Evolutionary conservation across 2,888 invertebrate genomes (phyloP), one percentile per base, ranked within the genome.

Genomic region (Laothoe populi): DNA sequence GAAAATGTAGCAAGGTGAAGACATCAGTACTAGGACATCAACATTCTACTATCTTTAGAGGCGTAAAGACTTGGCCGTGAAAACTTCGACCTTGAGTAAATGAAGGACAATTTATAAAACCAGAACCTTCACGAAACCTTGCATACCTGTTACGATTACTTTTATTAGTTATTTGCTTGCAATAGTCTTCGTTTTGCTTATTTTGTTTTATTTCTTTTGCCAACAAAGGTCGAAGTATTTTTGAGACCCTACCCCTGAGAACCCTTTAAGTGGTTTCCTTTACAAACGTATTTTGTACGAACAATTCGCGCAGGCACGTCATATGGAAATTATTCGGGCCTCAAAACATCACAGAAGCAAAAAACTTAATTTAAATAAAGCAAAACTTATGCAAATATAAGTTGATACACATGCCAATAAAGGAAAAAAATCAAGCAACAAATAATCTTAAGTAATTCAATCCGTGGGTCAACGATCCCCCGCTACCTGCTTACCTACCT

Each of bases 231-330:
- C 66, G 70, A 53, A 65, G 68, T 74, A 61, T 64, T 67, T 67
- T 49, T 62, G 64, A 67, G 65, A 64, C 70, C 68, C 16, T 49
- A 67, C 71, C 68, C 67, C 64, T 63, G 64, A 68, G 67, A 64
- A 65, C 58, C 63, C 67, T 65, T 70, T 65, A 67, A 71, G 67
- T 63, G 62, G 70, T 70, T 77, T 70, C 62, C 66, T 66, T 66
- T 67, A 68, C 66, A 57, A 64, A 59, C 31, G 23, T 23, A 31
- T 24, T 59, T 35, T 59, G 46, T 57, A 53, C 24, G 45, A 45
- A 46, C 45, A 57, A 31, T 38, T 24, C n/a, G 44, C 19, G 53
- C 10, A 40, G 38, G 11, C 40, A 48, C 46, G 24, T 16, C 11
- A 21, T 16, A 19, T 59, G 24, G 31, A 19, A 24, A 40, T 49